Percentiles rank a stretch among this genome's conserved stretches.
Evolutionary conservation across 2,113 vertebrate species (phyloP).

Genomic region (Nibea albiflora): DNA sequence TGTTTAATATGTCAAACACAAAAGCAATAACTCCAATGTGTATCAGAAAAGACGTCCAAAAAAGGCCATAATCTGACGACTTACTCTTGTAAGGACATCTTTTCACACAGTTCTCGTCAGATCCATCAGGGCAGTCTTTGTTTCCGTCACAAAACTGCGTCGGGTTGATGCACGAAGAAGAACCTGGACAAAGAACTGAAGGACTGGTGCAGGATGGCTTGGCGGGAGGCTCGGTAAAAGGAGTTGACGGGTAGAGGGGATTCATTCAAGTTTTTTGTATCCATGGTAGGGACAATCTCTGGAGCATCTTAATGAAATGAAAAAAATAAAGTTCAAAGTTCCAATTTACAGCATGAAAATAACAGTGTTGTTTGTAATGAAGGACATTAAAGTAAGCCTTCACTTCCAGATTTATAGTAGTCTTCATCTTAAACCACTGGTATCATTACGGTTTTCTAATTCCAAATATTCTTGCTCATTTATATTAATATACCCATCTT

Average conservation of each 20-base stretch:
- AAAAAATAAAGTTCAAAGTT: neutral
- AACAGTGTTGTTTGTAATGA: neutral
- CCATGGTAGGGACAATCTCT: neutral
- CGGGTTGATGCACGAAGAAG: constrained; percentile 76
- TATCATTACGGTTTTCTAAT: too few relatives aligned
- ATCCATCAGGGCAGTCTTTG: constrained; percentile 87
- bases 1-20: too few relatives aligned
- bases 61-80: constrained; percentile 9
- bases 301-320: neutral
- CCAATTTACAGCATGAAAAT: too few relatives aligned
- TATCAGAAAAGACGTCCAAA: too few relatives aligned
- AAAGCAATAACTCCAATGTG: too few relatives aligned
- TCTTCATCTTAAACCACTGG: neutral
- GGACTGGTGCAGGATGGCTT: constrained; percentile 75
- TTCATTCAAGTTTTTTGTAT: neutral
- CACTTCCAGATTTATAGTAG: neutral
- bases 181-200: constrained; percentile 80
- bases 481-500: neutral
- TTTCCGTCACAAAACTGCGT: constrained; percentile 87
- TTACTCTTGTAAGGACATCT: constrained; percentile 83
- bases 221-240: neutral
- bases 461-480: neutral
- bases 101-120: constrained; percentile 84
- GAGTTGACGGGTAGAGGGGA: neutral
- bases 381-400: neutral